phyloP scores from a whole-genome alignment of 1,140 invertebrate genomes.

The Aphidius ervi region DNA sequence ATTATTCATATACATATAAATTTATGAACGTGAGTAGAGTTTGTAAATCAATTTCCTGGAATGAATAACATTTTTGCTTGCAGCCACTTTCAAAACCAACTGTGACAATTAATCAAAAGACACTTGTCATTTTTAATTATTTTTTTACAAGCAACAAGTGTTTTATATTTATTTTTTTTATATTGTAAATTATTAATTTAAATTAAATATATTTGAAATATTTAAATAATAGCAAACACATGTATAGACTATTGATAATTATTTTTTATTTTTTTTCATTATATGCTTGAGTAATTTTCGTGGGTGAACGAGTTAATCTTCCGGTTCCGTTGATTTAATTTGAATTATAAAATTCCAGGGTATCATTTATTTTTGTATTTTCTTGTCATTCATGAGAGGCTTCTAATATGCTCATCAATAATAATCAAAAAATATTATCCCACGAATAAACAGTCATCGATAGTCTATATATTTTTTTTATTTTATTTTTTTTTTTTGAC shows the following conservation, averaged over 20 bases:
- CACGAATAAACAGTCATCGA: slow-evolving; percentile 5
- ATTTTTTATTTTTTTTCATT: background rate
- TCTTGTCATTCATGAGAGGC: slow-evolving; percentile 9
- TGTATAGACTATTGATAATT: no score
- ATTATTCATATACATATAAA: background rate
- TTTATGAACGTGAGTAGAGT: slow-evolving; percentile 3
- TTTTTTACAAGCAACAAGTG: slow-evolving; percentile 9
- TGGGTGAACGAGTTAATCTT: slow-evolving; percentile 17
- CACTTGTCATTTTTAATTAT: background rate
- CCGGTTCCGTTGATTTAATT: slow-evolving; percentile 12
- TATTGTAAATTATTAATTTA: no score
- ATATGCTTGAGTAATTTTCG: slow-evolving; percentile 7
- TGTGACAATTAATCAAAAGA: background rate
- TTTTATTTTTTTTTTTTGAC: background rate
- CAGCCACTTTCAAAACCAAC: background rate
- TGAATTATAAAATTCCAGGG: slow-evolving; percentile 13
- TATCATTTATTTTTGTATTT: background rate
- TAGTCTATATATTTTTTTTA: background rate
- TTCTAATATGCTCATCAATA: slow-evolving; percentile 13
- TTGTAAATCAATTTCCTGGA: slow-evolving; percentile 8
- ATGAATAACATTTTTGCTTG: background rate
- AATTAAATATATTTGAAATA: no score
- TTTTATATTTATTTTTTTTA: background rate
- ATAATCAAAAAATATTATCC: background rate
- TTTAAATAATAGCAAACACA: no score